Evolutionary conservation across 2,888 invertebrate genomes (phyloP).

Genomic region (Callyntrura sp.): DNA sequence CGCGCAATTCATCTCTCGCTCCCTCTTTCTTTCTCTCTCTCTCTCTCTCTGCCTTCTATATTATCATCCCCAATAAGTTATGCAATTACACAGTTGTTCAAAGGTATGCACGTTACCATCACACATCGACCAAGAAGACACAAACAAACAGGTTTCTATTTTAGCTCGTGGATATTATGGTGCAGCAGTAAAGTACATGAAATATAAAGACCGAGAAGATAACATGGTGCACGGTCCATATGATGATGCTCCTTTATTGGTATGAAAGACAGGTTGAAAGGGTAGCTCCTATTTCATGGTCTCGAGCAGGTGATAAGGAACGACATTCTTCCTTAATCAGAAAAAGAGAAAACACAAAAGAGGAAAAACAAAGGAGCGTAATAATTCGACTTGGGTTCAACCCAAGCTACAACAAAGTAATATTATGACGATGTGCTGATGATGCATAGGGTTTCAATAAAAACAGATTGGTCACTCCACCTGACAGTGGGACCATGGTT

Average conservation of each 20-base stretch:
- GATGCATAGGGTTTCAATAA: conserved; percentile 12
- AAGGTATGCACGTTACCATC: conserved; percentile 21
- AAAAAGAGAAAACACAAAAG: conserved; percentile 42
- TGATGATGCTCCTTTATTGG: conserved; percentile 48
- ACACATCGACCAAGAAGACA: not conserved
- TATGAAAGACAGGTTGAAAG: conserved; percentile 61
- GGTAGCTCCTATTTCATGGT: conserved; percentile 32
- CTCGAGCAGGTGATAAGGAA: conserved; percentile 63
- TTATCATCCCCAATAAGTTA: conserved; percentile 67
- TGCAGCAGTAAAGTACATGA: conserved; percentile 51
- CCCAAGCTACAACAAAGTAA: not conserved
- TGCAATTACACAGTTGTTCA: conserved; percentile 74
- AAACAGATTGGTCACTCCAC: conserved; percentile 8
- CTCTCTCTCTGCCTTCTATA: conserved; percentile 56
- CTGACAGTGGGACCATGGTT: conserved; percentile 17
- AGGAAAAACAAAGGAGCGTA: conserved; percentile 29
- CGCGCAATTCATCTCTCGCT: conserved; percentile 77
- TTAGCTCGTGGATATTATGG: conserved; percentile 78
- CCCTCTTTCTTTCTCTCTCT: too few relatives aligned
- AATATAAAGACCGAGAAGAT: conserved; percentile 17
- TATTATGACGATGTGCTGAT: conserved; percentile 34
- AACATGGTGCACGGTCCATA: conserved; percentile 8
- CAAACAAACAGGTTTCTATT: conserved; percentile 72
- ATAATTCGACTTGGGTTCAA: not conserved
- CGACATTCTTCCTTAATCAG: conserved; percentile 75